Base-by-base conservation (phyloP, 2,797 vertebrate species). In the Alosa sapidissima region DNA sequence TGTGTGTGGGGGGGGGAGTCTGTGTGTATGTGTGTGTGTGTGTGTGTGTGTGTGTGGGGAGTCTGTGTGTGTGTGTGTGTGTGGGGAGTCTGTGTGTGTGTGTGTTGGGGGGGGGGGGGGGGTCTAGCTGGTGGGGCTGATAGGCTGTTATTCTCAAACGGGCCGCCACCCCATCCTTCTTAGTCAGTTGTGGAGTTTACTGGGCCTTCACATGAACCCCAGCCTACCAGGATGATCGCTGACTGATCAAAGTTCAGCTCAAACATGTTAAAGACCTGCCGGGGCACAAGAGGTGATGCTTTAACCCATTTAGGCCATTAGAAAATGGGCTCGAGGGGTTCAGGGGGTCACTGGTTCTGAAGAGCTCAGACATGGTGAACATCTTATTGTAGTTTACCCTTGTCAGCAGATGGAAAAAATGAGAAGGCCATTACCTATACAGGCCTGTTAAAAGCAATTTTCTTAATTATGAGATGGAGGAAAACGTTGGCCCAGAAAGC, bases 361-460 rank as follows among this genome's bases (percentile, higher is more conserved):
- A 41, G 33, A 93, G 92, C 95, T 94, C 93, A 95, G 93, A 94
- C 96, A 96, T 96, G 95, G 95, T 92, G 93, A 94, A 96, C 94
- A 95, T 97, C 95, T 96, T 96, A 95, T 95, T 96, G 95, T 94
- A 96, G 96, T 97, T 97, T 96, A 94, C 93, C 95, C 95, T 94
- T 95, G 93, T 96, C 95, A 92, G 93, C 92, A 92, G 91, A 92
- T 90, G 90, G 92, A 96, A 96, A 94, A 93, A 94, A 96, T 96
- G 93, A 95, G 96, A 96, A 94, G 91, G 93, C 91, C 94, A 96
- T 96, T 95, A 95, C 95, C 94, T 95, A 96, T 96, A 93, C 86
- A 85, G 92, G 93, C 91, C 19, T 88, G 93, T 95, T 95, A 94
- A 95, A 95, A 95, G 96, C 95, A 95, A 96, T 97, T 97, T 97